These are phyloP conservation scores for Pelvicachromis taeniatus DNA, from an alignment of 2,113 vertebrate genomes.

Conservation along the genomic window DNA sequence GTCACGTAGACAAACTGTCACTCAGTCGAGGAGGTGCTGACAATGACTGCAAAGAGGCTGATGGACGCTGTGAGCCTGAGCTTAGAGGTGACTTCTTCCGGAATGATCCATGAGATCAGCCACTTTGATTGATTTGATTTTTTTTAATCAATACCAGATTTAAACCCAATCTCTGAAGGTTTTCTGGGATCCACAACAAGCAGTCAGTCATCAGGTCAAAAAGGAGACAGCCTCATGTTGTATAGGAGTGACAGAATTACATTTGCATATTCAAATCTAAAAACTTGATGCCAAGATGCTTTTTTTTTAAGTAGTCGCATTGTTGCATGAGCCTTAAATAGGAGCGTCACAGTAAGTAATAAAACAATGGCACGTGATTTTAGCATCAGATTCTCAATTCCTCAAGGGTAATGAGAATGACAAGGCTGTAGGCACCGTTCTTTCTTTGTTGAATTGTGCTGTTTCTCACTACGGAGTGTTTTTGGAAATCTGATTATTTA, in stretches of 20 bases:
- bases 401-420: slow-evolving; percentile 54
- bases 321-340: background rate
- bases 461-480: background rate
- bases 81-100: slow-evolving; percentile 56
- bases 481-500: slow-evolving; percentile 18
- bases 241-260: background rate
- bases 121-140: slow-evolving; percentile 47
- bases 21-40: slow-evolving; percentile 27
- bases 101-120: slow-evolving; percentile 46
- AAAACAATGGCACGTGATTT: slow-evolving; percentile 18
- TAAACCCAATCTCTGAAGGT: background rate
- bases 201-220: background rate
- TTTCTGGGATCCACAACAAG: background rate
- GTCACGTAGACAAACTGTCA: slow-evolving; percentile 44
- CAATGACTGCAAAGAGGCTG: slow-evolving; percentile 32
- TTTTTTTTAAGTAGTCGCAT: background rate
- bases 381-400: slow-evolving; percentile 19
- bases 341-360: slow-evolving; percentile 2
- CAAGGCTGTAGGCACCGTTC: slow-evolving; percentile 6
- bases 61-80: slow-evolving; percentile 39
- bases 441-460: background rate
- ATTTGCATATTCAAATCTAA: background rate
- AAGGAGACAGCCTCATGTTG: background rate
- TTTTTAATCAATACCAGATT: slow-evolving; percentile 17
- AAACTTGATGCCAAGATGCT: background rate